These are phyloP conservation scores for Eurois occulta DNA, from an alignment of 2,888 invertebrate species.

Conservation along the genomic window DNA sequence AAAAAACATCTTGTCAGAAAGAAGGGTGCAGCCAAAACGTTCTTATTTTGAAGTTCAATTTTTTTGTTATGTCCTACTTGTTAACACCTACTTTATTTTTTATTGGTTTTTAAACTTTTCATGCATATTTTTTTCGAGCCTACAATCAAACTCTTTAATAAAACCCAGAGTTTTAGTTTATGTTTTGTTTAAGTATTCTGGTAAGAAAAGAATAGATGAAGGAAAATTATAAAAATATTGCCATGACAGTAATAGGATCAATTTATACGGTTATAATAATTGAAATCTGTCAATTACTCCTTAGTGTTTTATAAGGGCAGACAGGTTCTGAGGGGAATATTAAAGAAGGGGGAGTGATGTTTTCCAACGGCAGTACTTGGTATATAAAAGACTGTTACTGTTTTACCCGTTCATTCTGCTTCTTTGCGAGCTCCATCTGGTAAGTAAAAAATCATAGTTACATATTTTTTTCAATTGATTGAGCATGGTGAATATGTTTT, in stretches of 20 bases:
- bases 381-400: slow-evolving; percentile 79
- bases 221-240: slow-evolving; percentile 68
- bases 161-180: neutral
- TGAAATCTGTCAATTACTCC: slow-evolving; percentile 87
- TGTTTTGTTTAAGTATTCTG: neutral
- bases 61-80: no score
- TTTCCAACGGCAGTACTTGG: slow-evolving; percentile 71
- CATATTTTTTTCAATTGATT: neutral
- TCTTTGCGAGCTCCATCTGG: slow-evolving; percentile 52
- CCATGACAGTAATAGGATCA: slow-evolving; percentile 77
- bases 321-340: slow-evolving; percentile 85
- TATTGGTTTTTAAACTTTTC: no score
- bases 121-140: no score
- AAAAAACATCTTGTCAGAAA: neutral
- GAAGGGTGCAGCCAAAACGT: neutral
- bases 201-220: slow-evolving; percentile 44
- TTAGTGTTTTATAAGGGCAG: slow-evolving; percentile 73
- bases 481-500: neutral
- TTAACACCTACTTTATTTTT: no score
- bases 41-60: neutral
- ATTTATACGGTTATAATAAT: slow-evolving; percentile 80
- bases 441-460: slow-evolving; percentile 53
- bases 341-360: slow-evolving; percentile 86
- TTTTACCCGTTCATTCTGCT: slow-evolving; percentile 72
- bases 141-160: neutral